These are phyloP conservation scores for Pungitius pungitius DNA, from an alignment of 2,113 vertebrate genomes.

Conservation along the genomic window DNA sequence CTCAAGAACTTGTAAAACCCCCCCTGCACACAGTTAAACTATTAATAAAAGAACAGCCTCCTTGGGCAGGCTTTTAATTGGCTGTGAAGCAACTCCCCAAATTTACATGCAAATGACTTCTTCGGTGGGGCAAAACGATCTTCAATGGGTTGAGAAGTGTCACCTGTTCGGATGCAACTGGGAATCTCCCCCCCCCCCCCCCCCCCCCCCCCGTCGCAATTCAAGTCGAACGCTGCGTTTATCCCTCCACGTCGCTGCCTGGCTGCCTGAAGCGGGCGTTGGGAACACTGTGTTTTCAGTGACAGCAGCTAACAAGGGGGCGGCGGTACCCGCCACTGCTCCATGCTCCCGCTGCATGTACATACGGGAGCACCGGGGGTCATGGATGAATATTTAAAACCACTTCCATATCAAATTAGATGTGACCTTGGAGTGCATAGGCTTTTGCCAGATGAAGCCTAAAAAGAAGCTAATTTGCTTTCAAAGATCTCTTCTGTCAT, in stretches of 20 bases:
- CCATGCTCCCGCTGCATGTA: background rate
- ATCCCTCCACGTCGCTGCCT: slow-evolving; percentile 6
- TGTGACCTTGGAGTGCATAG: slow-evolving; percentile 72
- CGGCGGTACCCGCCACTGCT: slow-evolving; percentile 4
- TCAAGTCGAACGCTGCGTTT: slow-evolving; percentile 14
- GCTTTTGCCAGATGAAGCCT: slow-evolving; percentile 51
- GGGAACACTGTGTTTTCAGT: slow-evolving; percentile 44
- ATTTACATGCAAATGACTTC: slow-evolving; percentile 74
- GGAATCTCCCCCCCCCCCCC: background rate
- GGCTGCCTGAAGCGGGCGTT: slow-evolving; percentile 50
- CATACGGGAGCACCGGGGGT: slow-evolving; percentile 65
- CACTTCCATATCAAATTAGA: slow-evolving; percentile 73
- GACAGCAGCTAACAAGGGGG: slow-evolving; percentile 57
- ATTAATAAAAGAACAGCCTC: slow-evolving; percentile 73
- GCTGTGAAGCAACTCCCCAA: slow-evolving; percentile 53
- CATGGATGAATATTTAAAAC: slow-evolving; percentile 78
- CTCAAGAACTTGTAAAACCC: slow-evolving; percentile 29
- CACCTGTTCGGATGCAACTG: slow-evolving; percentile 43
- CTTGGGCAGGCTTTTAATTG: slow-evolving; percentile 73
- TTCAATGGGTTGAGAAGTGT: slow-evolving; percentile 34
- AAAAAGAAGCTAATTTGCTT: slow-evolving; percentile 61
- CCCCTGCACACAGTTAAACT: slow-evolving; percentile 44
- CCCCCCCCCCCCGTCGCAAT: too few relatives aligned
- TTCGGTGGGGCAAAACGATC: slow-evolving; percentile 10
- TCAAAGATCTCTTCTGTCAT: slow-evolving; percentile 29